Conservation (phyloP, 2,797 vertebrate genomes). For the Triplophysa yarkandensis region DNA sequence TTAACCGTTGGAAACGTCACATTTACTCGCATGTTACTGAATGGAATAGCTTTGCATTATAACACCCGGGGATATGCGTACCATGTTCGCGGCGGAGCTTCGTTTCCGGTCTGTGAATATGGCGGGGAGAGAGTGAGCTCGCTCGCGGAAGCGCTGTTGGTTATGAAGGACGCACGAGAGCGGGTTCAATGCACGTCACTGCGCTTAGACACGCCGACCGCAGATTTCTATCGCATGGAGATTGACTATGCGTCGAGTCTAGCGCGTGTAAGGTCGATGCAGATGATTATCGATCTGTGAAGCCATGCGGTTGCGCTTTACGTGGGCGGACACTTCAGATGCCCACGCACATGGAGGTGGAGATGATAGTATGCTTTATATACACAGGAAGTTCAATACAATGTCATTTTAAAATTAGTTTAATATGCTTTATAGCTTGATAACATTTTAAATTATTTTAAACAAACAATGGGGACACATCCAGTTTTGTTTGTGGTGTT, state of each 20-base stretch:
- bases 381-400: background rate
- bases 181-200: background rate
- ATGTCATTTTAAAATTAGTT: too few species aligned
- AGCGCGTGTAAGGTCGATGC: background rate
- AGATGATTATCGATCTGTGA: conserved; percentile 20
- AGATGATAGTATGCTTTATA: background rate
- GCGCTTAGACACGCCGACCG: conserved; percentile 6
- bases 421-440: too few species aligned
- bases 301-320: background rate
- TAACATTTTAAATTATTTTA: too few species aligned
- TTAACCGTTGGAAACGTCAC: background rate
- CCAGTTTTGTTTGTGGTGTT: too few species aligned
- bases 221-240: background rate
- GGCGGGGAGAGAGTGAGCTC: conserved; percentile 15
- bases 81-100: conserved; percentile 22
- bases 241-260: too few species aligned
- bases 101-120: conserved; percentile 10
- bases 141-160: conserved; percentile 4
- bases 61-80: background rate
- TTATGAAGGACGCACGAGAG: conserved; percentile 22
- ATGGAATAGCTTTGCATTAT: background rate
- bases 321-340: background rate
- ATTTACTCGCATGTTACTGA: background rate
- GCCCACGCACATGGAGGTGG: conserved; percentile 1
- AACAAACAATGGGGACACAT: too few species aligned